Conservation (phyloP, 2,888 invertebrate species). For the Bhutanitis thaidina region DNA sequence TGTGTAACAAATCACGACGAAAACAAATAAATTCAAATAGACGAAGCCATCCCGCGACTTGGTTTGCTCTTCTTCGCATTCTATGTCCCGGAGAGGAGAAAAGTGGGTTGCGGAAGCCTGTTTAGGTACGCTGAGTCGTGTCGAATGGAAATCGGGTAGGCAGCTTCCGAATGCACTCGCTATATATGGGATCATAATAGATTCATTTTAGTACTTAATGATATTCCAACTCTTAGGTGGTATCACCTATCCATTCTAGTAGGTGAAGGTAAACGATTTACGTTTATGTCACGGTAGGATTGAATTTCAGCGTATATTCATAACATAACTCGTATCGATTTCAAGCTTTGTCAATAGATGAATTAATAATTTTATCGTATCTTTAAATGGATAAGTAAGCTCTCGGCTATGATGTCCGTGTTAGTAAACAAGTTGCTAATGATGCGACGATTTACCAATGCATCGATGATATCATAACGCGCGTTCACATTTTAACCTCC, state of each 20-base stretch:
- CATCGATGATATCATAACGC: constrained; percentile 45
- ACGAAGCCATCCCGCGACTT: no score
- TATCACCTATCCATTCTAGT: neutral
- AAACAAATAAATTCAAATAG: no score
- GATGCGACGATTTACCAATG: constrained; percentile 37
- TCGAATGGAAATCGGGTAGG: no score
- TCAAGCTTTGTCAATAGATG: constrained; percentile 17
- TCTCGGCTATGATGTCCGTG: constrained; percentile 25
- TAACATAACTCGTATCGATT: constrained; percentile 23
- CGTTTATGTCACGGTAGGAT: constrained; percentile 10
- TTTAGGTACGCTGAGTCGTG: no score
- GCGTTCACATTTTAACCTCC: neutral
- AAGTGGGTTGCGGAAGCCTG: no score
- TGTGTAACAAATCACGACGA: no score
- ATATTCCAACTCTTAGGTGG: no score
- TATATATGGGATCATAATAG: no score
- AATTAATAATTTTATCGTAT: constrained; percentile 8
- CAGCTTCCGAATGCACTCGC: no score
- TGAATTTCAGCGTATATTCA: constrained; percentile 4
- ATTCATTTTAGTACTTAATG: no score
- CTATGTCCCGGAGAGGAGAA: no score
- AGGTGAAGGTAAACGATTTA: constrained; percentile 13
- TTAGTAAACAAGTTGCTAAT: constrained; percentile 27
- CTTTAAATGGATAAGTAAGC: constrained; percentile 24
- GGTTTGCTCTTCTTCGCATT: no score